Evolutionary conservation across 2,797 vertebrate species (phyloP), one percentile per base, ranked within the genome.

Genomic region (Microctenopoma lineatum): DNA sequence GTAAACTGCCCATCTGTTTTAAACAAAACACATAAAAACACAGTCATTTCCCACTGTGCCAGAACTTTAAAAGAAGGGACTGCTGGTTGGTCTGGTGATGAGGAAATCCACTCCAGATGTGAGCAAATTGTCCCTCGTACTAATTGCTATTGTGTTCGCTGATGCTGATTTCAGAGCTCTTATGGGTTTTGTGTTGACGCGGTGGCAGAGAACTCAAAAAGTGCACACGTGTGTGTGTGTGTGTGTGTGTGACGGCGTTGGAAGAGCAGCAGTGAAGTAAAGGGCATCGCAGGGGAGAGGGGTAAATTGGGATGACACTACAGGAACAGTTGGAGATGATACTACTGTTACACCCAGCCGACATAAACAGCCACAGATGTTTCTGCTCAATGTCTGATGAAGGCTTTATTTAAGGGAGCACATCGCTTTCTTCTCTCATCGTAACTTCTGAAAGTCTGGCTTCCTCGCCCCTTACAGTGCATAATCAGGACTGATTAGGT

Each of bases 81-180:
- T 58, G 57, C 66, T 70, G 73, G 66, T 57, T 77, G 58, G 75
- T 87, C 75, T 86, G 82, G 81, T 90, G 84, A 74, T 62, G 29
- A 74, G 77, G 39, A 92, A 93, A 94, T 89, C 39, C 81, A 70
- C 83, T 91, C 91, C 93, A 94, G 93, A 94, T 94, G 92, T 93
- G 84, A 80, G 83, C 84, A 87, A 90, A 93, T 87, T 81, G 65
- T 83, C 81, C 63, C 64, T 4, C 21, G 64, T 59, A 58, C 85
- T 91, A 91, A 91, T 91, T 90, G 76, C 81, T 59, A 77, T 92
- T 90, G 84, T 90, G 64, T 64, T 85, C 66, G 53, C 50, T 65
- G 67, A 84, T 83, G 83, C 70, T 66, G 74, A 74, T 87, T 82
- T 75, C 50, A 53, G 62, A 54, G 51, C 16, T 54, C 21, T 72